Evolutionary conservation across 2,888 invertebrate genomes (phyloP).

Genomic region (Tineola bisselliella): DNA sequence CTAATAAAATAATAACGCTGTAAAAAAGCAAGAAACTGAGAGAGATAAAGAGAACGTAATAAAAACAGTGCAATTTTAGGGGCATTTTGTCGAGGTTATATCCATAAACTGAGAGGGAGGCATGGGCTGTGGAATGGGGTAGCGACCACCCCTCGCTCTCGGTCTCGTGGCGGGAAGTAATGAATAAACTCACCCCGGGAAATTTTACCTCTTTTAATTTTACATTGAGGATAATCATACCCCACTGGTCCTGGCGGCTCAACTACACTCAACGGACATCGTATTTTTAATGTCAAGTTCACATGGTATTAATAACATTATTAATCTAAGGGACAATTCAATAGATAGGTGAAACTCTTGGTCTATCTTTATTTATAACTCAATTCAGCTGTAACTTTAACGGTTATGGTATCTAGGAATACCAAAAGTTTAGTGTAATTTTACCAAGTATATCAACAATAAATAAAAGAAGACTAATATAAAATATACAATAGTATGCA

Average conservation of each 20-base stretch:
- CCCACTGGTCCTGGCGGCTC: conserved; percentile 8
- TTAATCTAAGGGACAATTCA: neutral
- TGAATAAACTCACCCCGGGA: conserved; percentile 64
- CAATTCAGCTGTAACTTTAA: neutral
- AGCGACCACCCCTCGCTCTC: conserved; percentile 23
- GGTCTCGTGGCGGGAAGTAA: conserved; percentile 51
- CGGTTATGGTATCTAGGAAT: neutral
- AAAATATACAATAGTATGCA: no score
- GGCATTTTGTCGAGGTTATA: conserved; percentile 69
- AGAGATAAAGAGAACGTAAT: conserved; percentile 66
- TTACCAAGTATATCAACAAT: no score
- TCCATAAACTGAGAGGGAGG: conserved; percentile 56
- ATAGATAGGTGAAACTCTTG: no score
- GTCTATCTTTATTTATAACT: no score
- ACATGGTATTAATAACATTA: neutral
- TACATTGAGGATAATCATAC: conserved; percentile 51
- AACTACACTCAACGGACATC: conserved; percentile 2
- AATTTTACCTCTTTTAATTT: conserved; percentile 48
- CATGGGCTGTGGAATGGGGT: conserved; percentile 30
- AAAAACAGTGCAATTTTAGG: conserved; percentile 69
- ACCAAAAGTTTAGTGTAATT: neutral
- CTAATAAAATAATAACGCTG: conserved; percentile 61
- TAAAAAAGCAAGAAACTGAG: conserved; percentile 63
- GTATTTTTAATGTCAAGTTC: neutral
- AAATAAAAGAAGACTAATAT: no score